Conservation (phyloP, 2,797 vertebrate species). For the Squalus acanthias region DNA sequence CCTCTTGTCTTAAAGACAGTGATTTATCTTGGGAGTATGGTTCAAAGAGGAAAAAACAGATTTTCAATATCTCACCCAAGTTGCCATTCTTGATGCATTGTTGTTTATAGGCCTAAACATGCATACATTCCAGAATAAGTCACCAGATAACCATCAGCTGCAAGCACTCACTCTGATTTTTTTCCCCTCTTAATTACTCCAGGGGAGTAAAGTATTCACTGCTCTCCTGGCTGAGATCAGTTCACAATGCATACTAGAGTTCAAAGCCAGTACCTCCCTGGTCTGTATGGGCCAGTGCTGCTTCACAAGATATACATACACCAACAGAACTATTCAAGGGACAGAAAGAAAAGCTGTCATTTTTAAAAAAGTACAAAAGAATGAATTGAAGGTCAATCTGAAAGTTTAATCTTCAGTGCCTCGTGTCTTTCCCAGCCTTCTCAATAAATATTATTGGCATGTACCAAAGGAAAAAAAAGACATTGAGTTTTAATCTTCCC, state of each 20-base stretch:
- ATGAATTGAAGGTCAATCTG: neutral
- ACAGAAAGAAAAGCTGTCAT: neutral
- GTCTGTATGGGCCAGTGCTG: neutral
- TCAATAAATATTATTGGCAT: neutral
- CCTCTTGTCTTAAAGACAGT: neutral
- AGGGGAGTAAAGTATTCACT: neutral
- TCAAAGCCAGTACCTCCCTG: neutral
- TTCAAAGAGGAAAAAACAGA: neutral
- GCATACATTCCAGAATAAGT: neutral
- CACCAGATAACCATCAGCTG: neutral
- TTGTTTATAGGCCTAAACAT: neutral
- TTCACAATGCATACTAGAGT: neutral
- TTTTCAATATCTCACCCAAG: neutral
- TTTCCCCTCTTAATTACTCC: neutral
- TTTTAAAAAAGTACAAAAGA: neutral
- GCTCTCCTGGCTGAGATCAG: neutral
- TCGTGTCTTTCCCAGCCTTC: neutral
- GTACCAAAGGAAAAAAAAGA: neutral
- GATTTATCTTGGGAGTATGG: neutral
- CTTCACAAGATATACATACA: neutral
- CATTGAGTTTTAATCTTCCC: neutral
- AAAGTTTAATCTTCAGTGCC: neutral
- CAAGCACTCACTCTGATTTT: neutral
- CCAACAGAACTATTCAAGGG: neutral
- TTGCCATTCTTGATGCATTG: neutral